Conservation (phyloP, 2,888 invertebrate species). For the Lasioglossum leucozonium region DNA sequence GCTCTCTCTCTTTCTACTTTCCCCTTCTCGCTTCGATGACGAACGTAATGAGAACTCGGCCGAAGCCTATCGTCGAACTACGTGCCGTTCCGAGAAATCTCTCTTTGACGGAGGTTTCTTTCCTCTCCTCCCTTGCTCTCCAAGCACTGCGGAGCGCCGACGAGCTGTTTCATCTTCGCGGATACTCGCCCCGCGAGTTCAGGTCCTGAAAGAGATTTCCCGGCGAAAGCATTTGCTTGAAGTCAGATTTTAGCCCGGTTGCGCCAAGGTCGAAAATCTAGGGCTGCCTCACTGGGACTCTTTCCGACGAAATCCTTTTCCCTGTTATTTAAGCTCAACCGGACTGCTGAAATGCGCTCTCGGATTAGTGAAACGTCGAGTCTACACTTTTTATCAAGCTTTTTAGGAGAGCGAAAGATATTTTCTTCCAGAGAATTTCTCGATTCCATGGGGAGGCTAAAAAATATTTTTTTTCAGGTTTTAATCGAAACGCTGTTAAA, state of each 20-base stretch:
- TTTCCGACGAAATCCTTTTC: background rate
- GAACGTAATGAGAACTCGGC: slow-evolving; percentile 52
- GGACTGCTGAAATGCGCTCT: too few relatives aligned
- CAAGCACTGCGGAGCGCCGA: background rate
- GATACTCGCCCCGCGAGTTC: background rate
- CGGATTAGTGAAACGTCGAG: too few relatives aligned
- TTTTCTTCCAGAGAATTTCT: too few relatives aligned
- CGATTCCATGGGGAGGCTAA: too few relatives aligned
- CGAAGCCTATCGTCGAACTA: background rate
- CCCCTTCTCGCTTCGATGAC: slow-evolving; percentile 40
- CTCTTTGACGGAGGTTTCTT: background rate
- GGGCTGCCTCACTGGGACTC: background rate
- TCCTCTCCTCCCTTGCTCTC: background rate
- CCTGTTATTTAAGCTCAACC: background rate
- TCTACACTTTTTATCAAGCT: too few relatives aligned
- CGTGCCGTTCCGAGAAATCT: background rate
- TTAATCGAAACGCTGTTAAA: background rate
- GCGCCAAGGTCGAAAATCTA: background rate
- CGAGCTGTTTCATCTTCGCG: background rate
- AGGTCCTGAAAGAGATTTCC: background rate
- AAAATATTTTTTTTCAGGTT: too few relatives aligned
- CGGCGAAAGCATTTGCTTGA: background rate
- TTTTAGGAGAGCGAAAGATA: too few relatives aligned
- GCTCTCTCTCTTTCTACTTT: background rate
- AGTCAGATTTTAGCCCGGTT: background rate